These are phyloP conservation scores for Arctocebus calabarensis DNA, from an alignment of 2,797 vertebrate species.

Conservation along the genomic window DNA sequence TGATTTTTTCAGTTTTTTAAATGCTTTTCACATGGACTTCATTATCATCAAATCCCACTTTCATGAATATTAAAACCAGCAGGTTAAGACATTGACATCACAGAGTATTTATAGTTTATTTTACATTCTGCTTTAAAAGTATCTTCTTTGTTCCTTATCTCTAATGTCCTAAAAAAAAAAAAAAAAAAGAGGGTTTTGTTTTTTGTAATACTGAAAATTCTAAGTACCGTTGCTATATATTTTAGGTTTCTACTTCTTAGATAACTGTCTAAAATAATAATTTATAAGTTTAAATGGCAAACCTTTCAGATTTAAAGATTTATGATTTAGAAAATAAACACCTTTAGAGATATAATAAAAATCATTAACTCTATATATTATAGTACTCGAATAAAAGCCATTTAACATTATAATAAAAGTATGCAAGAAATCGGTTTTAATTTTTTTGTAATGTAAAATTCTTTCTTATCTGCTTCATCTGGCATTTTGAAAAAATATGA, in stretches of 20 bases:
- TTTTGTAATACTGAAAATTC: conserved; percentile 51
- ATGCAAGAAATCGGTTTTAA: not conserved
- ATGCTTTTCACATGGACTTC: conserved; percentile 46
- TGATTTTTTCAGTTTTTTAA: conserved; percentile 42
- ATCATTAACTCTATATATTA: not conserved
- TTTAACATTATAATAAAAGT: conserved; percentile 1
- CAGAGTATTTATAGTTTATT: conserved; percentile 41
- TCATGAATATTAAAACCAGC: conserved; percentile 72
- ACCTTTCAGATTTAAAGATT: not conserved
- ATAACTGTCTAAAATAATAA: conserved; percentile 22
- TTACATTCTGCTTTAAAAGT: conserved; percentile 50
- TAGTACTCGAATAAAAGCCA: conserved; percentile 14
- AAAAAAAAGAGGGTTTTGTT: conserved; percentile 45
- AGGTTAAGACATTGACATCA: conserved; percentile 19
- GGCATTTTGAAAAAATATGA: not conserved
- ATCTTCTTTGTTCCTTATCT: conserved; percentile 30
- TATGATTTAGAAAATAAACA: conserved; percentile 27
- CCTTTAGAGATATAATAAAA: conserved; percentile 41
- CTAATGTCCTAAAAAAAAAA: conserved; percentile 18
- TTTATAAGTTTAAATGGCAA: not conserved
- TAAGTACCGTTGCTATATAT: not conserved
- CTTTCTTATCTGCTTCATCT: not conserved
- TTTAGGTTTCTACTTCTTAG: conserved; percentile 4
- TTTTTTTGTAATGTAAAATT: conserved; percentile 8
- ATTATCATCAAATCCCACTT: conserved; percentile 50